Percentiles rank a stretch among this genome's conserved stretches.
phyloP scores from a whole-genome alignment of 2,113 vertebrate genomes.

The Gallinago undulata region DNA sequence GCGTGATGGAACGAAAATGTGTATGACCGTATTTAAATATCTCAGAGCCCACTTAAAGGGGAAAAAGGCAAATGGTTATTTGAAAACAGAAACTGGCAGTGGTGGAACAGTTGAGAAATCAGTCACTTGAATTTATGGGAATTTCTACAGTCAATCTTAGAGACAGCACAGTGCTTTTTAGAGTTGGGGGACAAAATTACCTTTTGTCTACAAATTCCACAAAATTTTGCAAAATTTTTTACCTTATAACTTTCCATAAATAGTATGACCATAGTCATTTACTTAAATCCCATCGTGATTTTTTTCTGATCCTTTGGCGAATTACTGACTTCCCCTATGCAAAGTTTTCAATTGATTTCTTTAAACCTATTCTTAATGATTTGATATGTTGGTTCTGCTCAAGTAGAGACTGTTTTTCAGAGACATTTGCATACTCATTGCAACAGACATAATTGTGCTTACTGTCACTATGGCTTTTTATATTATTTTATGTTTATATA shows the following conservation, averaged over 20 bases:
- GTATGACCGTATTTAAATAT: background rate
- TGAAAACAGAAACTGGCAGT: background rate
- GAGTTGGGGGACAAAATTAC: background rate
- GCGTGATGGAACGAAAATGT: background rate
- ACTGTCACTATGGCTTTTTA: background rate
- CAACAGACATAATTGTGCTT: background rate
- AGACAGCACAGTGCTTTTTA: background rate
- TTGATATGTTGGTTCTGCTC: background rate
- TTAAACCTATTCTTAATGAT: background rate
- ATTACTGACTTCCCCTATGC: background rate
- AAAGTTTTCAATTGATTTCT: background rate
- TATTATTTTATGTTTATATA: background rate
- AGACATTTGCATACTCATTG: background rate
- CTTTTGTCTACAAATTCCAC: background rate
- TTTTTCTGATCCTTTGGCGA: background rate
- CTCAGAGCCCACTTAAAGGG: background rate
- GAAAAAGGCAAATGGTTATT: background rate
- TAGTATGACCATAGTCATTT: background rate
- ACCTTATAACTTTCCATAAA: background rate
- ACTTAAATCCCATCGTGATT: background rate
- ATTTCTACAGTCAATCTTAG: background rate
- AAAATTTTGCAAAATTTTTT: background rate
- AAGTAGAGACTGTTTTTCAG: background rate
- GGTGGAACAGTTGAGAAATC: background rate
- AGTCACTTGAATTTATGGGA: background rate